phyloP scores from a whole-genome alignment of 2,888 invertebrate genomes.

The Tryphoninae sp. region DNA sequence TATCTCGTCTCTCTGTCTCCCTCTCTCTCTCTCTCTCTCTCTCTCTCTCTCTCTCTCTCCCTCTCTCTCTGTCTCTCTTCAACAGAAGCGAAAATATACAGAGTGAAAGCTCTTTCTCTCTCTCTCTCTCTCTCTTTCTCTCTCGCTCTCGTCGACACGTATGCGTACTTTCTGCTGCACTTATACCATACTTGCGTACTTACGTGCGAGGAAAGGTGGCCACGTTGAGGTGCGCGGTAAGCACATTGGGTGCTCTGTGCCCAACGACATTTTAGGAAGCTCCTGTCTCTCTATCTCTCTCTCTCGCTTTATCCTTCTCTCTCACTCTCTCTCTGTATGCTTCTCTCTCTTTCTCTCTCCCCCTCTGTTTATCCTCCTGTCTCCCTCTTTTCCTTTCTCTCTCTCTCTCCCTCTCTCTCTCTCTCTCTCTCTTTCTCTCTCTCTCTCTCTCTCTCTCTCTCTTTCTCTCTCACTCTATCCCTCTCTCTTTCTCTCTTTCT shows the following conservation, averaged over 20 bases:
- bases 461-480: constrained; percentile 12
- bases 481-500: not conserved
- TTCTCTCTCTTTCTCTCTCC: not conserved
- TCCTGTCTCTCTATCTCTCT: not conserved
- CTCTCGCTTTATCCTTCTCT: constrained; percentile 3
- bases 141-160: constrained; percentile 24
- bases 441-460: not conserved
- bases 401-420: constrained; percentile 3
- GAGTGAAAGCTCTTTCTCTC: constrained; percentile 28
- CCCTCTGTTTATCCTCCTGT: too few relatives aligned
- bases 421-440: not conserved
- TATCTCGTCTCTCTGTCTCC: constrained; percentile 33
- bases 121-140: not conserved
- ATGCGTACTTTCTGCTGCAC: constrained; percentile 13
- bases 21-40: constrained; percentile 3
- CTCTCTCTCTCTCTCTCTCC: constrained; percentile 1
- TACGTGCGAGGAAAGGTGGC: not conserved
- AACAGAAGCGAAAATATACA: constrained; percentile 23
- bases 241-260: constrained; percentile 40
- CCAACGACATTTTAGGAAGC: constrained; percentile 61
- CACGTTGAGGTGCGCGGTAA: constrained; percentile 6
- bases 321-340: not conserved
- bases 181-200: not conserved
- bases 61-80: constrained; percentile 9
- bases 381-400: not conserved